Conservation (phyloP, 1,140 invertebrate genomes). For the Steinernema khuongi region DNA sequence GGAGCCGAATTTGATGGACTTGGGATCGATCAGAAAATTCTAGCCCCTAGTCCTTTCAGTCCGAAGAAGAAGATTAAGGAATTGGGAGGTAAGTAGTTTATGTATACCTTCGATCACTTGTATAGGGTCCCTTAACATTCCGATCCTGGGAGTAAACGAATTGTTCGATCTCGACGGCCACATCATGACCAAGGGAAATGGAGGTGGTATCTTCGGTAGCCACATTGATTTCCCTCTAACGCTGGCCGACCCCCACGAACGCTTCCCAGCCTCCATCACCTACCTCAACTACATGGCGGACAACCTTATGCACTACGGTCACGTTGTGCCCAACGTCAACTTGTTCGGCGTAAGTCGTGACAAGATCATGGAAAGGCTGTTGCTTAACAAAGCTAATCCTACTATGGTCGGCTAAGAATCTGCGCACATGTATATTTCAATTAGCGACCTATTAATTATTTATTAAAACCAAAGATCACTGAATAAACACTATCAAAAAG, state of each 20-base stretch:
- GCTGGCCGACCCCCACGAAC: slow-evolving; percentile 35
- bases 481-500: too few species aligned
- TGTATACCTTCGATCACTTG: background rate
- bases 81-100: background rate
- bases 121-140: slow-evolving; percentile 4
- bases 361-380: slow-evolving; percentile 37
- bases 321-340: slow-evolving; percentile 41
- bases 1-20: background rate
- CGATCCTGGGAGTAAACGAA: slow-evolving; percentile 6
- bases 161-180: slow-evolving; percentile 17
- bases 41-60: too few species aligned
- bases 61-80: background rate
- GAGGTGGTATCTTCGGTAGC: slow-evolving; percentile 27
- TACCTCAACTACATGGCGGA: slow-evolving; percentile 38
- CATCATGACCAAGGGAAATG: slow-evolving; percentile 19
- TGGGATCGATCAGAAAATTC: too few species aligned
- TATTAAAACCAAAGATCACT: too few species aligned
- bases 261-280: slow-evolving; percentile 15
- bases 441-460: too few species aligned
- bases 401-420: slow-evolving; percentile 37
- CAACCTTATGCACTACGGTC: slow-evolving; percentile 38
- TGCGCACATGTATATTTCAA: too few species aligned
- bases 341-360: slow-evolving; percentile 31
- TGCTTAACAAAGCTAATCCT: slow-evolving; percentile 33
- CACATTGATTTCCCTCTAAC: slow-evolving; percentile 34